Conservation (phyloP, 2,113 vertebrate genomes). For the Rhipidura dahli region DNA sequence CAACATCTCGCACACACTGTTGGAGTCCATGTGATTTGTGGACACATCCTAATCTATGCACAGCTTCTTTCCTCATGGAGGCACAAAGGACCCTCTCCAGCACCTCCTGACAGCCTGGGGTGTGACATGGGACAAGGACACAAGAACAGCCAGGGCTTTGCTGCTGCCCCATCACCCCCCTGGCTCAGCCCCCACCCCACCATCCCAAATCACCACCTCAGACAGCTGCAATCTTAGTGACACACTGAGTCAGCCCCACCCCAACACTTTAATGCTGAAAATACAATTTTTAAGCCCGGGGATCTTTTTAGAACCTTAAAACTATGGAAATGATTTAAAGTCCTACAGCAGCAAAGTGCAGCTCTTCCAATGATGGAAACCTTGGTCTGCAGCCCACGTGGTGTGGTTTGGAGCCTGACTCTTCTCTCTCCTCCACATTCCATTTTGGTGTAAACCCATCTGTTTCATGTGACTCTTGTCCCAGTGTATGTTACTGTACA, state of each 20-base stretch:
- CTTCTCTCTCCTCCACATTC: neutral
- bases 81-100: neutral
- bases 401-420: neutral
- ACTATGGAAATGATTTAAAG: neutral
- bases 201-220: neutral
- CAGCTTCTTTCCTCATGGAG: neutral
- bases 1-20: neutral
- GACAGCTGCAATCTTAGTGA: neutral
- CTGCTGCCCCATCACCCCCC: neutral
- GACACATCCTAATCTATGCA: neutral
- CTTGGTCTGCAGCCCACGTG: neutral
- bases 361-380: neutral
- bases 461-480: neutral
- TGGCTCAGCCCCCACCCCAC: accelerated
- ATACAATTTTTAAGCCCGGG: neutral
- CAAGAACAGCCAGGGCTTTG: neutral
- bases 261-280: neutral
- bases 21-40: neutral
- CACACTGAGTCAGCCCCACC: neutral
- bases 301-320: neutral
- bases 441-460: neutral
- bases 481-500: neutral
- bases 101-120: neutral
- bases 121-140: neutral
- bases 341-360: neutral